These are phyloP conservation scores for Amphiura filiformis DNA, from an alignment of 35 echinoderm and acorn worm species.

Conservation along the genomic window DNA sequence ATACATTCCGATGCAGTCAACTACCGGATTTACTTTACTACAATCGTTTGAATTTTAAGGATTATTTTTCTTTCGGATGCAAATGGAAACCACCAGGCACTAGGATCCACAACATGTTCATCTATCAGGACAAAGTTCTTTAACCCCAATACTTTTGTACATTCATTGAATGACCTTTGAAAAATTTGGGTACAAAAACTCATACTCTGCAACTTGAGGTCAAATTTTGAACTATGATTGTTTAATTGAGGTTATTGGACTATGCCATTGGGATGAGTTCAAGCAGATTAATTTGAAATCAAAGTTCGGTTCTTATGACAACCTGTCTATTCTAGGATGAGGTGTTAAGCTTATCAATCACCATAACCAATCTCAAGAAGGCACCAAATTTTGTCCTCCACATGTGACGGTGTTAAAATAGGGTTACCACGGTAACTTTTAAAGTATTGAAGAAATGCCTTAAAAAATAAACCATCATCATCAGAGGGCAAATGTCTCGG, in stretches of 20 bases:
- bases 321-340: neutral
- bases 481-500: conserved; percentile 4
- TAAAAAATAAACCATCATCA: neutral
- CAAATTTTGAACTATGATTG: too few relatives aligned
- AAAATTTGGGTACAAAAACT: too few relatives aligned
- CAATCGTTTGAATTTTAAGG: neutral
- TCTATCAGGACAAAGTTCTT: too few relatives aligned
- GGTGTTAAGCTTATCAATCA: conserved; percentile 1
- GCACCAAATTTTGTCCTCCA: neutral
- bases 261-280: too few relatives aligned
- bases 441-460: neutral
- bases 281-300: conserved; percentile 4
- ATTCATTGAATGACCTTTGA: too few relatives aligned
- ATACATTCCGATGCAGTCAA: neutral
- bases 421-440: neutral
- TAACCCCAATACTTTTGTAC: too few relatives aligned
- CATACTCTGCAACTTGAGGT: too few relatives aligned
- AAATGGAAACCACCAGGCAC: neutral
- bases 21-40: conserved; percentile 10
- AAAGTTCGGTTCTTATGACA: neutral
- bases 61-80: neutral
- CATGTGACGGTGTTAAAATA: neutral
- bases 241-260: too few relatives aligned
- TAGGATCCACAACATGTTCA: too few relatives aligned
- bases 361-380: neutral